Evolutionary conservation across 2,113 vertebrate genomes (phyloP).

Genomic region (Ptyas mucosa): DNA sequence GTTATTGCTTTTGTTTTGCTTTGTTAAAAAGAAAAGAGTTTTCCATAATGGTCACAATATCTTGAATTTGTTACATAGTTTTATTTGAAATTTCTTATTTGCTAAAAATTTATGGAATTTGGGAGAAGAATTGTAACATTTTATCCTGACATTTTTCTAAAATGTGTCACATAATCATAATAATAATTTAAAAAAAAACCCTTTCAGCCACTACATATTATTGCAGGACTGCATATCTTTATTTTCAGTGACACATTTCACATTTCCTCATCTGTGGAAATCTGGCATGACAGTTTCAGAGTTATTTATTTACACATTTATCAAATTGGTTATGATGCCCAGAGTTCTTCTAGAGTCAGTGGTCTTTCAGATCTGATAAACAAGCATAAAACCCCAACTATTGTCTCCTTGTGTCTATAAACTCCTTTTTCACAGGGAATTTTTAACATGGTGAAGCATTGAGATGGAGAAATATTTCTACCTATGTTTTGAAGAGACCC

Average conservation of each 20-base stretch:
- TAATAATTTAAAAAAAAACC: background rate
- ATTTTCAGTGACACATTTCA: background rate
- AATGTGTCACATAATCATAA: background rate
- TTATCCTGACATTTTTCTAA: background rate
- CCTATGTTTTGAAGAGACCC: background rate
- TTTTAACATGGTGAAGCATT: background rate
- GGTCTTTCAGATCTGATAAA: background rate
- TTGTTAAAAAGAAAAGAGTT: background rate
- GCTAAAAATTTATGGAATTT: background rate
- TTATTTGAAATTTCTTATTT: background rate
- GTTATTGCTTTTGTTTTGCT: background rate
- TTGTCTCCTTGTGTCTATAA: background rate
- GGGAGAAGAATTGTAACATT: background rate
- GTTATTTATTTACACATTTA: background rate
- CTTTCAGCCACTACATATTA: background rate
- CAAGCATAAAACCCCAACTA: background rate
- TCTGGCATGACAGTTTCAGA: background rate
- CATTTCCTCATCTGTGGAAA: background rate
- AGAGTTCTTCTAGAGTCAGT: background rate
- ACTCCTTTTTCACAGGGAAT: background rate
- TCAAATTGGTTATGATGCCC: background rate
- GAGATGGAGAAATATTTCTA: background rate
- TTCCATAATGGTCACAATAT: background rate
- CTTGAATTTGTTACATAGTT: background rate
- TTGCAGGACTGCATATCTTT: background rate